Conservation (phyloP, 1,140 invertebrate species). For the Microvelia longipes region DNA sequence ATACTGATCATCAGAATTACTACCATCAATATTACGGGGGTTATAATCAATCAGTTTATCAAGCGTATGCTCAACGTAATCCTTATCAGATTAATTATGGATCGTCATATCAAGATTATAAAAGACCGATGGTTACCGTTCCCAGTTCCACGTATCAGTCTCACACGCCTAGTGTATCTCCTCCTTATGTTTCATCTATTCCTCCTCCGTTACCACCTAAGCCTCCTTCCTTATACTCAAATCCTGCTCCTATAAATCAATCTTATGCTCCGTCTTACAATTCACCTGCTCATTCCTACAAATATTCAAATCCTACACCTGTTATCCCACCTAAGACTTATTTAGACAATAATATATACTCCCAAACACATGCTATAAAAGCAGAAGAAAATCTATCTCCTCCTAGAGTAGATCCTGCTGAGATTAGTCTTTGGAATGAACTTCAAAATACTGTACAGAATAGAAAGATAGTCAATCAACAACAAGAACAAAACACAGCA, state of each 20-base stretch:
- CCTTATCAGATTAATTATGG: not conserved
- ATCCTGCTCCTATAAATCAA: too few relatives aligned
- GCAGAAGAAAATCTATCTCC: not conserved
- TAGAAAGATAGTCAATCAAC: not conserved
- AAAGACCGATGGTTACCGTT: not conserved
- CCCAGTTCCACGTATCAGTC: not conserved
- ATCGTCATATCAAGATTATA: not conserved
- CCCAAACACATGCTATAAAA: not conserved
- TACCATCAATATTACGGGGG: not conserved
- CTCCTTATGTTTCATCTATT: not conserved
- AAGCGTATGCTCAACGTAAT: not conserved
- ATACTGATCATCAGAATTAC: not conserved
- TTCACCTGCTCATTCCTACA: not conserved
- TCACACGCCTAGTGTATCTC: not conserved
- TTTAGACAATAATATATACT: not conserved
- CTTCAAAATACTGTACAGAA: not conserved
- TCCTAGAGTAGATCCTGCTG: not conserved
- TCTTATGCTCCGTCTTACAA: not conserved
- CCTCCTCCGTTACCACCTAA: conserved; percentile 3
- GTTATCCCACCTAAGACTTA: not conserved
- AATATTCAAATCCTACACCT: not conserved
- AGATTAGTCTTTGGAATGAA: not conserved
- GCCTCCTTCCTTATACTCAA: not conserved
- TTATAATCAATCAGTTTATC: not conserved
- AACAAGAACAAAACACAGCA: not conserved